These are phyloP conservation scores for Epistrophella euchroma DNA, from an alignment of 2,888 invertebrate species.

Conservation along the genomic window DNA sequence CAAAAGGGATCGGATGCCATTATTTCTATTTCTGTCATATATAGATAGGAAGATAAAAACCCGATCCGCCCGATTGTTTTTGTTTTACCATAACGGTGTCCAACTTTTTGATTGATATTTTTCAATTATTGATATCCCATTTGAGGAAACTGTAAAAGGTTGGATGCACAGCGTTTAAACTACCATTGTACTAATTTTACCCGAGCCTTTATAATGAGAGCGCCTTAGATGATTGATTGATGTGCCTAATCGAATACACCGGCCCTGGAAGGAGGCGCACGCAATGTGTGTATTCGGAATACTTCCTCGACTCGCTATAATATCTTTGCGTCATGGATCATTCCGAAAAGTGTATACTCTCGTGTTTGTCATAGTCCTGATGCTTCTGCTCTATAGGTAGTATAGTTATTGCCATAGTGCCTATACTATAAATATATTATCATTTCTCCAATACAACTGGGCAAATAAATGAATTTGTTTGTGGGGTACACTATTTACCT, in stretches of 20 bases:
- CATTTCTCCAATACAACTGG: slow-evolving; percentile 27
- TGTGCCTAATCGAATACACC: not conserved
- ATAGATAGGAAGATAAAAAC: too few relatives aligned
- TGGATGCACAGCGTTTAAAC: too few relatives aligned
- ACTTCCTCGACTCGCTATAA: not conserved
- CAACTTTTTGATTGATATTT: too few relatives aligned
- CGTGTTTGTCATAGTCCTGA: slow-evolving; percentile 43
- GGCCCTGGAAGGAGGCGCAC: not conserved
- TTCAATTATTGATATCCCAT: too few relatives aligned
- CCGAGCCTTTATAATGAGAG: not conserved
- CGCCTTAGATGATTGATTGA: not conserved
- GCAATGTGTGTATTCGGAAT: slow-evolving; percentile 30
- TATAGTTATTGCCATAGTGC: too few relatives aligned
- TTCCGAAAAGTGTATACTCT: slow-evolving; percentile 23
- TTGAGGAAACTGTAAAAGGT: too few relatives aligned
- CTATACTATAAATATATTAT: slow-evolving; percentile 8
- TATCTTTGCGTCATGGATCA: slow-evolving; percentile 38
- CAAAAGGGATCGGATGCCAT: too few relatives aligned
- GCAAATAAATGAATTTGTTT: slow-evolving; percentile 70
- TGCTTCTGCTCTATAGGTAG: not conserved
- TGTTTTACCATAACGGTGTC: too few relatives aligned
- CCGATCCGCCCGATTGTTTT: too few relatives aligned
- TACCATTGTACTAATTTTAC: too few relatives aligned
- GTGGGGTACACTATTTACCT: slow-evolving; percentile 62
- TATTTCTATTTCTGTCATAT: too few relatives aligned